Percentiles rank a stretch among this genome's conserved stretches.
These are phyloP conservation scores for Heterotis niloticus DNA, from an alignment of 2,113 vertebrate genomes.

Conservation along the genomic window DNA sequence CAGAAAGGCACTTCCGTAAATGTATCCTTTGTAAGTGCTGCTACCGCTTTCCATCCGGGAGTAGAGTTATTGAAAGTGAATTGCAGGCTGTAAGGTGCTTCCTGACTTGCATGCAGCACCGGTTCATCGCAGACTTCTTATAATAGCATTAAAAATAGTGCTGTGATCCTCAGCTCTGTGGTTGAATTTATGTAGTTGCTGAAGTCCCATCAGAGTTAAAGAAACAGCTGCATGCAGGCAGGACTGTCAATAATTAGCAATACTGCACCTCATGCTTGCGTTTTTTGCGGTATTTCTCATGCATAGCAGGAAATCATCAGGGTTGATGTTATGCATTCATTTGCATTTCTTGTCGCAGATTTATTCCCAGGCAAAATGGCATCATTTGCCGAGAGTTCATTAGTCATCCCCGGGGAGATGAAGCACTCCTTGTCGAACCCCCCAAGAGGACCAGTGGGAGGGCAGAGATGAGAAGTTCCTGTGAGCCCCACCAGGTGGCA, in stretches of 20 bases:
- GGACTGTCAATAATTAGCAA: not conserved
- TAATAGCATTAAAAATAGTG: too few relatives aligned
- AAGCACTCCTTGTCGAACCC: not conserved
- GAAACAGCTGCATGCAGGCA: not conserved
- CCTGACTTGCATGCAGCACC: too few relatives aligned
- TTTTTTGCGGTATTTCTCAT: not conserved
- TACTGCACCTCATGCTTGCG: not conserved
- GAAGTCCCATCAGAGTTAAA: not conserved
- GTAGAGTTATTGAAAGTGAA: too few relatives aligned
- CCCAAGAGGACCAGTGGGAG: too few relatives aligned
- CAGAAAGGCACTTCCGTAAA: too few relatives aligned
- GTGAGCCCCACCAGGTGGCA: constrained; percentile 5
- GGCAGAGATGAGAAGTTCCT: not conserved
- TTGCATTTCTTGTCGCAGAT: constrained; percentile 7
- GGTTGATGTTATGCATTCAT: constrained; percentile 6
- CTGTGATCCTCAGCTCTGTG: not conserved
- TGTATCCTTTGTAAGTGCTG: too few relatives aligned
- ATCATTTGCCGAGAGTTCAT: not conserved
- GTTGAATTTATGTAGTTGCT: not conserved
- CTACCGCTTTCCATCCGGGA: too few relatives aligned
- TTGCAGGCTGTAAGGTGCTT: too few relatives aligned
- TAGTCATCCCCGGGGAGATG: not conserved
- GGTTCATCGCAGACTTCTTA: too few relatives aligned
- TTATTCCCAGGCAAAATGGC: constrained; percentile 1
- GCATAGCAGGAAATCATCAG: not conserved